Evolutionary conservation across 2,113 vertebrate species (phyloP).

Genomic region (Monopterus albus): DNA sequence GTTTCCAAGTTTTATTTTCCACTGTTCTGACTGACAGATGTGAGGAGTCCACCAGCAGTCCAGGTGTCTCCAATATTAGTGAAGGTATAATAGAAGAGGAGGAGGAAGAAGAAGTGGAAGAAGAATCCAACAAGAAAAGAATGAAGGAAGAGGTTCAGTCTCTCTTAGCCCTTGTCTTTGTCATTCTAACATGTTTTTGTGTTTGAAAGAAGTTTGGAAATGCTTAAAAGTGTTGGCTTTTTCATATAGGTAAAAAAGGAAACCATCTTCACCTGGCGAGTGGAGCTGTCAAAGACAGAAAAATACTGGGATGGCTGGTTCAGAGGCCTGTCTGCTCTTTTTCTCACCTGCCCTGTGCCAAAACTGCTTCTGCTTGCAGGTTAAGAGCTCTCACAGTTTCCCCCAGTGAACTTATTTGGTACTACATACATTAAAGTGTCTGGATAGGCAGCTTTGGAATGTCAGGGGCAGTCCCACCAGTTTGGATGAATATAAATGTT

Average conservation of each 20-base stretch:
- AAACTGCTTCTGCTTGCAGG: slow-evolving; percentile 96
- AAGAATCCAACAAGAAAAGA: slow-evolving; percentile 90
- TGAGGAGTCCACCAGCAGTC: slow-evolving; percentile 87
- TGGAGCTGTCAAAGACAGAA: slow-evolving; percentile 96
- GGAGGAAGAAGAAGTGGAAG: slow-evolving; percentile 88
- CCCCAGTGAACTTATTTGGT: background rate
- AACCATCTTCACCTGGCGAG: slow-evolving; percentile 93
- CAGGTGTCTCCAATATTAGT: slow-evolving; percentile 88
- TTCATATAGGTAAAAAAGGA: slow-evolving; percentile 90
- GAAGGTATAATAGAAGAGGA: slow-evolving; percentile 97
- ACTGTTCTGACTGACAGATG: slow-evolving; percentile 80
- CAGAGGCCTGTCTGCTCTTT: slow-evolving; percentile 93
- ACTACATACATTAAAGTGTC: background rate
- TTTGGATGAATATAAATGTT: slow-evolving; percentile 13
- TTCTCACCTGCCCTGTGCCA: slow-evolving; percentile 91
- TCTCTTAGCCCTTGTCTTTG: background rate
- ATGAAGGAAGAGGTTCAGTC: slow-evolving; percentile 93
- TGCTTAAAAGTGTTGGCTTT: background rate
- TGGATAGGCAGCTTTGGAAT: background rate
- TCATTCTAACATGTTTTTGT: background rate
- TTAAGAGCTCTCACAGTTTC: slow-evolving; percentile 56
- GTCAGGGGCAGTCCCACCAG: background rate
- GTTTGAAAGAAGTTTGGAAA: background rate
- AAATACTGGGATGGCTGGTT: slow-evolving; percentile 99
- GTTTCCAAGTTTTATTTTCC: background rate